Conservation (phyloP, 2,797 vertebrate genomes). For the Thalassophryne amazonica region DNA sequence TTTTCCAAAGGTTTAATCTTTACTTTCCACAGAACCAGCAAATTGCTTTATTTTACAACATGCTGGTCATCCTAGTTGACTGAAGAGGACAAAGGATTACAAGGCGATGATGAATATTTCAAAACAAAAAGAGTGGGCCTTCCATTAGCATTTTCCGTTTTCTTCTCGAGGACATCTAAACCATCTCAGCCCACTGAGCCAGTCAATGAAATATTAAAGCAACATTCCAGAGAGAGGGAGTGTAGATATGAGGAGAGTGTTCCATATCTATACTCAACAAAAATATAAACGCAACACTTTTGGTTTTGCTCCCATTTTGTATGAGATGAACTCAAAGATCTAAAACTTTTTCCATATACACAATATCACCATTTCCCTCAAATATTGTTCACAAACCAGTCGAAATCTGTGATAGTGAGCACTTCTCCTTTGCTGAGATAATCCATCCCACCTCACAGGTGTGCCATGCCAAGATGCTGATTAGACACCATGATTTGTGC, state of each 20-base stretch:
- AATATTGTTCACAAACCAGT: too few relatives aligned
- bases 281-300: too few relatives aligned
- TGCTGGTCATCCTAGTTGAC: neutral
- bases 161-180: conserved; percentile 48
- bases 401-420: too few relatives aligned
- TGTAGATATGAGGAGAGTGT: conserved; percentile 21
- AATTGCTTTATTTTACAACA: conserved; percentile 8
- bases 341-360: too few relatives aligned
- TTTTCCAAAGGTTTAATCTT: conserved; percentile 2
- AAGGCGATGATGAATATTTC: conserved; percentile 64
- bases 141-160: conserved; percentile 53
- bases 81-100: conserved; percentile 15
- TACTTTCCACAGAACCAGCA: neutral
- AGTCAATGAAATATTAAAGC: conserved; percentile 63
- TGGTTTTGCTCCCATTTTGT: too few relatives aligned
- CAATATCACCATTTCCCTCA: too few relatives aligned
- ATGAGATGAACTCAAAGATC: too few relatives aligned
- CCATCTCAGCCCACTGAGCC: conserved; percentile 44
- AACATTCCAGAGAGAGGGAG: conserved; percentile 26
- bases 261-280: too few relatives aligned
- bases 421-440: too few relatives aligned
- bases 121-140: conserved; percentile 22
- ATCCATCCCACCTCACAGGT: too few relatives aligned
- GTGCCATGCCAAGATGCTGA: too few relatives aligned
- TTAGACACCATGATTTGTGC: too few relatives aligned